Base-by-base conservation (phyloP, 2,888 invertebrate genomes). In the Gortyna flavago region DNA sequence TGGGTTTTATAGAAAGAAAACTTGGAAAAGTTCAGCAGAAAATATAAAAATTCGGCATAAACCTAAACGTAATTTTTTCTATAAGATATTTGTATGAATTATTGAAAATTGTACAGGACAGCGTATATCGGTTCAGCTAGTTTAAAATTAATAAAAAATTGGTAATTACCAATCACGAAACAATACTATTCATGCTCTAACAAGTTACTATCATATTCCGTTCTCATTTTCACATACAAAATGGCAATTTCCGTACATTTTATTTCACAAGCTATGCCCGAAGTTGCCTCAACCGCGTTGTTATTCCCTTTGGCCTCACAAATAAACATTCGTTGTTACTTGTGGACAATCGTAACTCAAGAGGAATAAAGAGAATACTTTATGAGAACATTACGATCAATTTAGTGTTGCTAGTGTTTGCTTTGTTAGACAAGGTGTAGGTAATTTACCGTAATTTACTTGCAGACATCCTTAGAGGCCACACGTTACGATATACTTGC, bases 301-400 rank as follows among this genome's bases (percentile, higher is more conserved):
- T 41, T 80, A 62, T 71, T 81, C 77, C 35, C 44, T 72, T 70
- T 81, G 13, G 35, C 29, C 29, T 29, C 29, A 54, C 25, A 75
- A 71, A 78, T 48, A 54, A 59, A 75, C 64, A 18, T 59, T 62
- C 25, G 64, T 64, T 35, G 59, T 69, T 64, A 48, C 38, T 69
- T 54, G 51, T n/a, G 35, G n/a, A 61, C 69, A 69, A 66, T 44
- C 32, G 64, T 54, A 68, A 69, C 35, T 35, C 61, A 72, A 29
- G 25, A 8, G 8, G 54, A 61, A 72, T 59, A 82, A 81, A 81
- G 16, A 44, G 73, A 81, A 81, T 77, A 44, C 44, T 74, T 71
- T 68, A 77, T 54, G 51, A 64, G 62, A 44, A n/a, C 62, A 59
- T 70, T 57, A 77, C 35, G 16, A 61, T 76, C 35, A 72, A 72